Evolutionary conservation across 2,797 vertebrate genomes (phyloP).

Genomic region (Oreortyx pictus): DNA sequence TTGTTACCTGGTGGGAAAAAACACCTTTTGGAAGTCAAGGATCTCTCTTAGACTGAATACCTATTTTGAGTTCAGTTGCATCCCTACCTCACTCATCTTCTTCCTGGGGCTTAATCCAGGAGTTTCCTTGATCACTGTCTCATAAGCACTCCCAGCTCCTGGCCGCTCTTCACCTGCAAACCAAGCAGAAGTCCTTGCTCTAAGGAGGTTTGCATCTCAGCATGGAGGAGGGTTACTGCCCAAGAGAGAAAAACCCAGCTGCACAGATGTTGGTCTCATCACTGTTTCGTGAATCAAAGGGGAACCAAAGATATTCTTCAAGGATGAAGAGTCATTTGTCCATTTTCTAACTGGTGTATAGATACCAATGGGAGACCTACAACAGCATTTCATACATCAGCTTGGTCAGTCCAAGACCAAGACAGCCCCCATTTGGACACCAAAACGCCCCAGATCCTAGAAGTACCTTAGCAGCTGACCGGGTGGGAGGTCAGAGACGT

Average conservation of each 20-base stretch:
- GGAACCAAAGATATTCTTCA: neutral
- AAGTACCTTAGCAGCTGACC: neutral
- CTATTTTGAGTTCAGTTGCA: neutral
- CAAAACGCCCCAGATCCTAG: neutral
- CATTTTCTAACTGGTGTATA: neutral
- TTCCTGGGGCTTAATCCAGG: neutral
- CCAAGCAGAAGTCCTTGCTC: neutral
- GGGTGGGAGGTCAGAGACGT: neutral
- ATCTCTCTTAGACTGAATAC: neutral
- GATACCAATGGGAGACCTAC: neutral
- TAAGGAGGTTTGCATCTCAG: neutral
- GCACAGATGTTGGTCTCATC: neutral
- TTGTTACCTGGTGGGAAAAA: neutral
- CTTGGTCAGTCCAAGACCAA: neutral
- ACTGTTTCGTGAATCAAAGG: neutral
- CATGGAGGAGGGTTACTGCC: neutral
- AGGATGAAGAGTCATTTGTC: neutral
- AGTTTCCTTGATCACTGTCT: neutral
- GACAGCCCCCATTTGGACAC: rapidly evolving
- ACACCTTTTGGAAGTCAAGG: neutral
- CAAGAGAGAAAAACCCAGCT: neutral
- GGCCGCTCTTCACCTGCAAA: neutral
- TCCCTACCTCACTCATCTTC: neutral
- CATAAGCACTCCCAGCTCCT: neutral
- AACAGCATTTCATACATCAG: neutral